Conservation (phyloP, 2,888 invertebrate species). For the Aromia moschata region DNA sequence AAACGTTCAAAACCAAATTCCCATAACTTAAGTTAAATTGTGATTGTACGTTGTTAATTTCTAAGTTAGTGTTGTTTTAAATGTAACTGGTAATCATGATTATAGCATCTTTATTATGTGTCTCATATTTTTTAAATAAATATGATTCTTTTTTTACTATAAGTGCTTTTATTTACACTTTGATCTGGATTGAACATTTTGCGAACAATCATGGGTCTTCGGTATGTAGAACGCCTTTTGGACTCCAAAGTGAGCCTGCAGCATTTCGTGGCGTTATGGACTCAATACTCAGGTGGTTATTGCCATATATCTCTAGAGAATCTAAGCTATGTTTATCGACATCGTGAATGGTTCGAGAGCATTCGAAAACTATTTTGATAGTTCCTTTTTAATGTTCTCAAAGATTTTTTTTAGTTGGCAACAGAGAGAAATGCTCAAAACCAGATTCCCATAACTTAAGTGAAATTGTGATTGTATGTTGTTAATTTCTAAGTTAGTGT, state of each 20-base stretch:
- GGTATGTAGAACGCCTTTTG: no score
- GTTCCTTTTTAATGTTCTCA: neutral
- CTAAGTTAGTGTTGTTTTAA: slow-evolving; percentile 3
- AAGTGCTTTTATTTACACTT: no score
- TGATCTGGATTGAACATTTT: no score
- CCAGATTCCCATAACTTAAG: slow-evolving; percentile 19
- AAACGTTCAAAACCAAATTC: slow-evolving; percentile 19
- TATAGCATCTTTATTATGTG: slow-evolving; percentile 3
- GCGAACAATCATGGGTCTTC: no score
- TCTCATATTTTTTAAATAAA: slow-evolving; percentile 24
- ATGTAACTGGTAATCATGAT: neutral
- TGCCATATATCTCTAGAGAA: no score
- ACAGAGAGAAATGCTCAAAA: neutral
- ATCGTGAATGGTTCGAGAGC: no score
- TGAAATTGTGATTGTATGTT: slow-evolving; percentile 16
- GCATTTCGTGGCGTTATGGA: no score
- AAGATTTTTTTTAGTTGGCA: neutral
- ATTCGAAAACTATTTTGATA: neutral
- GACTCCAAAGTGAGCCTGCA: no score
- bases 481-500: slow-evolving; percentile 5
- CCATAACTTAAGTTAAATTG: slow-evolving; percentile 18
- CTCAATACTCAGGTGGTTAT: no score
- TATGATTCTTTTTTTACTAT: slow-evolving; percentile 14
- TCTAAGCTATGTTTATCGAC: no score
- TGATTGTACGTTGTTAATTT: slow-evolving; percentile 6